Conservation (phyloP, 2,888 invertebrate species). For the Drosophila fungiperda region DNA sequence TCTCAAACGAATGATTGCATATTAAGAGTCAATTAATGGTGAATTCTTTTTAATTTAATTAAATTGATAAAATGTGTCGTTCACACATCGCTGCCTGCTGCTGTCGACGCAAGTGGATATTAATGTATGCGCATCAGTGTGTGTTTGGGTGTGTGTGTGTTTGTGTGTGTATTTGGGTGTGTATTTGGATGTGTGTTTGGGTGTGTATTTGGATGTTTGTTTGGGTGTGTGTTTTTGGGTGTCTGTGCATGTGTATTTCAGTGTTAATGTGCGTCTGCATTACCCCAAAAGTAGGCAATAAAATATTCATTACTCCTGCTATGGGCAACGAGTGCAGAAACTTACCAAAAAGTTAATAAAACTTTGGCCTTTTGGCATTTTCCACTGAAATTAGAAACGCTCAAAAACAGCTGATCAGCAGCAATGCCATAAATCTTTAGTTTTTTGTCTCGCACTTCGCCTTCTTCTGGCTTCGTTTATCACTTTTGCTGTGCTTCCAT, state of each 20-base stretch:
- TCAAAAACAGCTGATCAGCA: slow-evolving; percentile 61
- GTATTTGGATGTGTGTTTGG: background rate
- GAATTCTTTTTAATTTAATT: slow-evolving; percentile 77
- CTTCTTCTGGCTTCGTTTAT: slow-evolving; percentile 16
- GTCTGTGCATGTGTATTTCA: slow-evolving; percentile 1
- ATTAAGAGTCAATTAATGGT: slow-evolving; percentile 77
- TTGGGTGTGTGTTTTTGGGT: background rate
- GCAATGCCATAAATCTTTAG: slow-evolving; percentile 68
- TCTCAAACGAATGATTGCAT: slow-evolving; percentile 68
- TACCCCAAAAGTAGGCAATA: slow-evolving; percentile 53
- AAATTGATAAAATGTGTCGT: slow-evolving; percentile 61
- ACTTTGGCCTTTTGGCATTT: slow-evolving; percentile 50
- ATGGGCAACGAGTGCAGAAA: slow-evolving; percentile 38
- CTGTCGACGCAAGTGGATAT: slow-evolving; percentile 24
- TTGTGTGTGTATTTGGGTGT: background rate
- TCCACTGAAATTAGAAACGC: slow-evolving; percentile 57
- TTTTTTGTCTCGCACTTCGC: slow-evolving; percentile 16
- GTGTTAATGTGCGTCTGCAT: slow-evolving; percentile 8
- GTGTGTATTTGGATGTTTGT: background rate
- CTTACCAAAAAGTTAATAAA: slow-evolving; percentile 60
- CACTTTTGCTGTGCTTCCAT: slow-evolving; percentile 49
- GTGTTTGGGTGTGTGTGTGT: slow-evolving; percentile 1
- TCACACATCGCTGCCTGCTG: slow-evolving; percentile 57
- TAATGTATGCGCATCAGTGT: slow-evolving; percentile 8
- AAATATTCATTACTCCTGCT: slow-evolving; percentile 67